These are phyloP conservation scores for Paramormyrops kingsleyae DNA, from an alignment of 2,113 vertebrate genomes.

Conservation along the genomic window DNA sequence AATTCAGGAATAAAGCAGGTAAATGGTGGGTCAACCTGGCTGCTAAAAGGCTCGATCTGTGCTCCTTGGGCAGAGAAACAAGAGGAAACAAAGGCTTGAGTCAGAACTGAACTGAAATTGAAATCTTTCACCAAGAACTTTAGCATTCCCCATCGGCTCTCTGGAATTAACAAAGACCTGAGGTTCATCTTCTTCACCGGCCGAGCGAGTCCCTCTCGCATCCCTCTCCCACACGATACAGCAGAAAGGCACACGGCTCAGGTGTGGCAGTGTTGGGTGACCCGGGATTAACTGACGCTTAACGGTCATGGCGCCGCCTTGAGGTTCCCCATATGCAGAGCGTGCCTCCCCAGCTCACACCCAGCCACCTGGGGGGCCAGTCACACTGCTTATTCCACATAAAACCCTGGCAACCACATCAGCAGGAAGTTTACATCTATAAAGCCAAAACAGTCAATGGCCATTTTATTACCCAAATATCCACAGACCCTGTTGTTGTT, in stretches of 20 bases:
- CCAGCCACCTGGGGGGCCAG: background rate
- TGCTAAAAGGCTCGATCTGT: background rate
- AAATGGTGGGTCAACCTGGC: background rate
- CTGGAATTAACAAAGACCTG: conserved; percentile 77
- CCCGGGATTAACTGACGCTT: background rate
- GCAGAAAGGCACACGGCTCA: background rate
- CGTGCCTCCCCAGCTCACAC: background rate
- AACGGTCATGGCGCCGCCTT: background rate
- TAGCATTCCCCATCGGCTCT: conserved; percentile 63
- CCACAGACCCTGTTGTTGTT: background rate
- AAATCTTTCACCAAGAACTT: background rate
- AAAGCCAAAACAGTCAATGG: background rate
- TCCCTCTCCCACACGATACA: background rate
- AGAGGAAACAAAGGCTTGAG: background rate
- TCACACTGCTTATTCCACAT: background rate
- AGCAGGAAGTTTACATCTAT: background rate
- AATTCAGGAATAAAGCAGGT: background rate
- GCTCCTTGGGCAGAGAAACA: background rate
- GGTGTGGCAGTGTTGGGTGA: background rate
- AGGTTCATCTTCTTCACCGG: conserved; percentile 66
- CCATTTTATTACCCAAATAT: background rate
- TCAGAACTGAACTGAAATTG: too few relatives aligned
- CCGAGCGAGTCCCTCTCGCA: conserved; percentile 38
- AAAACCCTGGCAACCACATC: background rate
- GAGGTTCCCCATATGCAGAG: background rate